A percentile compares a stretch with the other conserved stretches of the same genome.
These are phyloP conservation scores for Sardinella longiceps DNA, from an alignment of 2,797 vertebrate species.

Conservation along the genomic window DNA sequence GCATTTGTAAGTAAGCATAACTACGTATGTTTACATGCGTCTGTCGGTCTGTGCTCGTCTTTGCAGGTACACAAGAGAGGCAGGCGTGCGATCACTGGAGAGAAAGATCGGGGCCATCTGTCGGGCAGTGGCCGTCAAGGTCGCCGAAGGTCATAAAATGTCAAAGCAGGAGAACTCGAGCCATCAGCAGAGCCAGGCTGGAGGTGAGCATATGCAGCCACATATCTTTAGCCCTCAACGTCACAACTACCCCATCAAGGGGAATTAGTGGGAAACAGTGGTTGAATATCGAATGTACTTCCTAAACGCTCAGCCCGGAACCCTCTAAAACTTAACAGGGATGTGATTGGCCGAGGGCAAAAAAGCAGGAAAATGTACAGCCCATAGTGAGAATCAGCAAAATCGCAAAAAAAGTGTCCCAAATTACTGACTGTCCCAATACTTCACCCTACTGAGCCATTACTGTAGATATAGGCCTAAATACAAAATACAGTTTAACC, in stretches of 20 bases:
- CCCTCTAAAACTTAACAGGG: too few species aligned
- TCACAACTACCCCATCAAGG: neutral
- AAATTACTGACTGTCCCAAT: too few species aligned
- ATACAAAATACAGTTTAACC: too few species aligned
- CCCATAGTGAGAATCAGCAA: too few species aligned
- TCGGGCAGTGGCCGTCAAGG: constrained; percentile 93
- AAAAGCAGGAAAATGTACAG: too few species aligned
- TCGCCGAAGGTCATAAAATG: constrained; percentile 87
- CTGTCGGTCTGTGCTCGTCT: constrained; percentile 26
- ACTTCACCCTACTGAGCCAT: too few species aligned
- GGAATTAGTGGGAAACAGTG: too few species aligned
- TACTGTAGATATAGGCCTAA: too few species aligned
- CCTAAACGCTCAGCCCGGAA: too few species aligned
- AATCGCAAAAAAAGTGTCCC: too few species aligned
- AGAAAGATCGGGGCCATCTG: constrained; percentile 92
- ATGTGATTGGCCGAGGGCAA: too few species aligned
- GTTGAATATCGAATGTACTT: too few species aligned
- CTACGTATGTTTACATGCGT: neutral
- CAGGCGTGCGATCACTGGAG: constrained; percentile 94
- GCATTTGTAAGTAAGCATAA: neutral
- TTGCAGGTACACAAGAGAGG: constrained; percentile 90
- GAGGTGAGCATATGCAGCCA: neutral
- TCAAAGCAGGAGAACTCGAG: constrained; percentile 70
- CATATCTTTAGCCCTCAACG: neutral
- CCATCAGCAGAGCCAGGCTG: neutral